phyloP scores from a whole-genome alignment of 1,140 invertebrate genomes.

The Dreissena polymorpha region DNA sequence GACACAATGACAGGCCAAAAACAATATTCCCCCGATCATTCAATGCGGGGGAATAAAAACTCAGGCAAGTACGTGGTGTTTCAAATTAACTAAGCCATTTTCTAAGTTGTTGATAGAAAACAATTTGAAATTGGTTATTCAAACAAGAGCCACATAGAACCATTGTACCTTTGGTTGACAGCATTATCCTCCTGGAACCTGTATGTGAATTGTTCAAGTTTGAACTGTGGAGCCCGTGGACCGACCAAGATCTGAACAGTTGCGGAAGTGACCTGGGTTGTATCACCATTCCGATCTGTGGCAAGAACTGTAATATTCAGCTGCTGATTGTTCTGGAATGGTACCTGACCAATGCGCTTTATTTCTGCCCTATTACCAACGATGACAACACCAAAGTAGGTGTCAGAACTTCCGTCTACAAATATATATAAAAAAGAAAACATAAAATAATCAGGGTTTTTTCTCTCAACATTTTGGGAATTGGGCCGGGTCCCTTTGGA shows the following conservation, averaged over 20 bases:
- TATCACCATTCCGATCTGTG: constrained; percentile 4
- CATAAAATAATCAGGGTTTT: no score
- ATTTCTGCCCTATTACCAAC: constrained; percentile 9
- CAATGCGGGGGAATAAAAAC: no score
- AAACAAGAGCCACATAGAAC: neutral
- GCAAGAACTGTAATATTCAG: constrained; percentile 15
- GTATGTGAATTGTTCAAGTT: neutral
- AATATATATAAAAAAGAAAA: no score
- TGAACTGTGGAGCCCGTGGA: constrained; percentile 8
- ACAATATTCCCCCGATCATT: no score
- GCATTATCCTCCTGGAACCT: constrained; percentile 41
- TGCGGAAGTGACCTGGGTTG: neutral
- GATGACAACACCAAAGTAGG: neutral
- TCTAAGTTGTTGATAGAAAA: no score
- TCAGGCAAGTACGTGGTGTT: no score
- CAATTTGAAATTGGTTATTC: no score
- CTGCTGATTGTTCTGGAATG: constrained; percentile 10
- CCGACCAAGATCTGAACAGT: constrained; percentile 27
- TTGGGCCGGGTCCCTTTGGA: no score
- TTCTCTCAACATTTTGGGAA: no score
- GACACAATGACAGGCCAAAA: no score
- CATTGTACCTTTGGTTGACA: constrained; percentile 19
- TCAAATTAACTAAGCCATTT: no score
- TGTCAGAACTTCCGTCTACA: neutral
- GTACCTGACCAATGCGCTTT: neutral